Conservation (phyloP, 2,113 vertebrate species). For the Diphyllodes magnificus region DNA sequence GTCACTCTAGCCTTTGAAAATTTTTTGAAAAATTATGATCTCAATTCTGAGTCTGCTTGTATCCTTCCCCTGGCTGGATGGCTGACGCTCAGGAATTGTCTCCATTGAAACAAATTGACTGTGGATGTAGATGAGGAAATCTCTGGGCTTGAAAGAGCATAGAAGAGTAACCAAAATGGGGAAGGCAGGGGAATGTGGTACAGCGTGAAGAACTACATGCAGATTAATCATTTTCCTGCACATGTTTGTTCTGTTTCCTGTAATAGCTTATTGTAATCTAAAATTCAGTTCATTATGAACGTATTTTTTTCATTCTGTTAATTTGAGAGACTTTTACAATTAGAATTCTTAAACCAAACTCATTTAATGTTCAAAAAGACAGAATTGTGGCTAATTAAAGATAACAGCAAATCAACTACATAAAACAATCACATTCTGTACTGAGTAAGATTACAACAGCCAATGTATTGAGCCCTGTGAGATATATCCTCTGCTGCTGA, state of each 20-base stretch:
- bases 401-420: constrained; percentile 42
- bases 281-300: constrained; percentile 6
- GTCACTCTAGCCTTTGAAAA: background rate
- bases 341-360: constrained; percentile 34
- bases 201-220: background rate
- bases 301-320: background rate
- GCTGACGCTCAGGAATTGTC: background rate
- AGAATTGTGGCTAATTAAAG: constrained; percentile 43
- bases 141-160: background rate
- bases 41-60: background rate
- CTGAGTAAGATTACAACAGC: background rate
- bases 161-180: background rate
- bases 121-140: background rate
- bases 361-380: constrained; percentile 33
- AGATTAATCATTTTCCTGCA: background rate
- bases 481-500: background rate
- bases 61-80: background rate
- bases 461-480: background rate
- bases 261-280: constrained; percentile 14
- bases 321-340: constrained; percentile 34
- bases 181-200: background rate
- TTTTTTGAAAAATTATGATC: background rate
- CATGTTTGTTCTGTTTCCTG: background rate
- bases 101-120: background rate
- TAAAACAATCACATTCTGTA: background rate